A percentile compares a stretch with the other conserved stretches of the same genome.
Evolutionary conservation across 1,140 invertebrate genomes (phyloP).

Genomic region (Megalonaias nervosa): DNA sequence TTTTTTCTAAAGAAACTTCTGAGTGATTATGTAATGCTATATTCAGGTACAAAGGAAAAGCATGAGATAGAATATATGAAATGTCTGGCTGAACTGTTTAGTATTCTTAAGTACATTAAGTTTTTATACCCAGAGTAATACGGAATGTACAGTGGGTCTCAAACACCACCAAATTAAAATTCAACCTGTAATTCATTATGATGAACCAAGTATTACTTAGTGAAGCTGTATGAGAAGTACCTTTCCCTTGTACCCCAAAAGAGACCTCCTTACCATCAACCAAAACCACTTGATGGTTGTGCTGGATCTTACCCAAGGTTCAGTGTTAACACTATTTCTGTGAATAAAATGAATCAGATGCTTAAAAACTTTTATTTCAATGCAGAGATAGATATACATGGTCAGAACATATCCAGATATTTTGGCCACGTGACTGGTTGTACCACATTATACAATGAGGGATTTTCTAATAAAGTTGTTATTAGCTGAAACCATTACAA

Average conservation of each 20-base stretch:
- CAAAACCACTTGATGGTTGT: too few relatives aligned
- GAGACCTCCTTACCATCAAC: not conserved
- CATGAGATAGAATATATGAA: too few relatives aligned
- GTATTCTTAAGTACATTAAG: too few relatives aligned
- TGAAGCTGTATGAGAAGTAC: conserved; percentile 3
- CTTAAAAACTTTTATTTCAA: conserved; percentile 1
- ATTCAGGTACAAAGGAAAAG: too few relatives aligned
- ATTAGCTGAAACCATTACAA: not conserved
- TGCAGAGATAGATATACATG: not conserved
- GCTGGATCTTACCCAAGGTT: not conserved
- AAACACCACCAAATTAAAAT: not conserved
- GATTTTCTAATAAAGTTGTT: conserved; percentile 9
- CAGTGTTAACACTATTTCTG: not conserved
- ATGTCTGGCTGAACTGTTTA: too few relatives aligned
- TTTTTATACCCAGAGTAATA: not conserved
- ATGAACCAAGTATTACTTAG: not conserved
- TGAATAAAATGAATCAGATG: not conserved
- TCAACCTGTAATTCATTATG: conserved; percentile 3
- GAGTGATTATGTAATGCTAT: too few relatives aligned
- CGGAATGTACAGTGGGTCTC: not conserved
- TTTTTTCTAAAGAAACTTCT: too few relatives aligned
- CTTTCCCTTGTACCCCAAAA: not conserved
- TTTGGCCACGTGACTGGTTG: not conserved
- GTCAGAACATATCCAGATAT: not conserved
- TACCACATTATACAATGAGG: not conserved